Conservation (phyloP, 2,797 vertebrate species). For the Corythornis leucogaster region DNA sequence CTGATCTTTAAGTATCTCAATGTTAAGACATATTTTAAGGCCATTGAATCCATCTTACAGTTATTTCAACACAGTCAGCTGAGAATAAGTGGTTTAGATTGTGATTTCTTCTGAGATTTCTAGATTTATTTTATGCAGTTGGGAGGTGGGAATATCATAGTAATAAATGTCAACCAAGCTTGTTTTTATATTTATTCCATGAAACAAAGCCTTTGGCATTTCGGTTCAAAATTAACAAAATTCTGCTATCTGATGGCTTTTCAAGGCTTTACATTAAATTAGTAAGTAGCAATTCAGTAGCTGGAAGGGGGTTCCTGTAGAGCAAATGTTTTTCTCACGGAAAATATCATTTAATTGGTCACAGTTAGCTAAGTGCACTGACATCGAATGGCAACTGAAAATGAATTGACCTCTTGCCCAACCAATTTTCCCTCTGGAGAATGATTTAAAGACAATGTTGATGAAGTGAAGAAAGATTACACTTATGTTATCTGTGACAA, state of each 20-base stretch:
- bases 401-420: constrained; percentile 20
- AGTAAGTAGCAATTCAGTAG: not conserved
- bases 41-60: not conserved
- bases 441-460: constrained; percentile 17
- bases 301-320: not conserved
- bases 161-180: not conserved
- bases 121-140: not conserved
- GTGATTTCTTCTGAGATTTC: constrained; percentile 6
- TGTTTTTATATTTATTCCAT: not conserved
- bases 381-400: not conserved
- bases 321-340: not conserved
- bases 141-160: not conserved
- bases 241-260: not conserved
- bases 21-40: not conserved
- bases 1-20: not conserved
- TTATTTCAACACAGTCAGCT: not conserved
- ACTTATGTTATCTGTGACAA: not conserved
- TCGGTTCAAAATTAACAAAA: not conserved
- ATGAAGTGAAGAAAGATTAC: constrained; percentile 15
- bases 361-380: not conserved
- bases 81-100: constrained; percentile 4
- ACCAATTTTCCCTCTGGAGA: constrained; percentile 24
- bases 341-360: constrained; percentile 16
- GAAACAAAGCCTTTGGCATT: not conserved
- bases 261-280: not conserved